Base-by-base conservation (phyloP, 2,113 vertebrate genomes). In the Beaufortia kweichowensis region DNA sequence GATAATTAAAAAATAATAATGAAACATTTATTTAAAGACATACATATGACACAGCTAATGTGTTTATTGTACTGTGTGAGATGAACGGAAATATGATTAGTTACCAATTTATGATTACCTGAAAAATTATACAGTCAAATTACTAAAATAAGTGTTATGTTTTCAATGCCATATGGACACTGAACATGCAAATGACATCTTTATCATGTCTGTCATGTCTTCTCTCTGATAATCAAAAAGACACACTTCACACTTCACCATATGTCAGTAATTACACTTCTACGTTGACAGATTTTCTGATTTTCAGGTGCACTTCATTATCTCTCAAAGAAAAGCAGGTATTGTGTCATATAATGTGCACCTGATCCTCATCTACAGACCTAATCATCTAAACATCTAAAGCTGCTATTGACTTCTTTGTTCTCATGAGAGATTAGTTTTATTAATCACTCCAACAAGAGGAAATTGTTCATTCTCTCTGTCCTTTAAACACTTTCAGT, bases 1-100 rank as follows among this genome's bases (percentile, higher is more conserved):
- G 28, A 65, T 71, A 81, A 75, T 80, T 75, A 81, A 78, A 66
- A 65, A 35, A 14, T 39, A 46, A 46, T 46, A 0, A 17, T 35
- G 5, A 35, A 4, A 35, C 5, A 35, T 7, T 35, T 35, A 35
- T 7, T 35, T 35, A 35, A 35, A 9, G 33, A 35, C 1, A 35
- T 35, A 35, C 33, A 35, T 1, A 35, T 35, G 5, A 35, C 33
- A 35, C 33, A 5, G 9, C 33, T 35, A 7, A 35, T 35, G 3
- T 7, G 33, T 35, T 35, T 35, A 35, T 35, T 35, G 3, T 35
- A 35, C 9, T 35, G 9, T 35, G n/a, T n/a, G n/a, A n/a, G n/a
- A n/a, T n/a, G n/a, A n/a, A n/a, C n/a, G n/a, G n/a, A n/a, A n/a
- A n/a, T n/a, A n/a, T n/a, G n/a, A n/a, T n/a, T n/a, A n/a, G n/a